A percentile compares a stretch with the other conserved stretches of the same genome.
Evolutionary conservation across 2,113 vertebrate species (phyloP).

Genomic region (Chrysemys picta): DNA sequence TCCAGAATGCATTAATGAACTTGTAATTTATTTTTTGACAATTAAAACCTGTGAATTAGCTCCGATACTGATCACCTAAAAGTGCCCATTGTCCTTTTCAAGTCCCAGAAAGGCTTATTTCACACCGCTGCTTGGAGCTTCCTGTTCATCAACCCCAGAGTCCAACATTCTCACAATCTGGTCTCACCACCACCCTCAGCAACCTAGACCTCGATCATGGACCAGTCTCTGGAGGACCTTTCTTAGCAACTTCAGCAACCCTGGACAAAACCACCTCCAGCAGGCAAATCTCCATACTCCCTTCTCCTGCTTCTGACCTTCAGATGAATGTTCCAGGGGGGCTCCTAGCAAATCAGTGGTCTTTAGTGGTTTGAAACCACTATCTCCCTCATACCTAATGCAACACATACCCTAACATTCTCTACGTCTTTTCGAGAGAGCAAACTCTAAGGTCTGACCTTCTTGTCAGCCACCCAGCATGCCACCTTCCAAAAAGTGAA

Average conservation of each 20-base stretch:
- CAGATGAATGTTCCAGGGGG: neutral
- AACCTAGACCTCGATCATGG: neutral
- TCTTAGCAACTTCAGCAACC: neutral
- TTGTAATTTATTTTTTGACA: neutral
- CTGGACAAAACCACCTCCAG: neutral
- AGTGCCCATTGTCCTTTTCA: neutral
- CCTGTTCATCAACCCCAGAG: neutral
- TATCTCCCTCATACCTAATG: neutral
- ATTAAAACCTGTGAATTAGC: neutral
- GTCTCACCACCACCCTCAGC: neutral
- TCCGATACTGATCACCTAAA: neutral
- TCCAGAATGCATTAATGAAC: neutral
- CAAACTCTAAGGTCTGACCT: neutral
- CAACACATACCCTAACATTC: neutral
- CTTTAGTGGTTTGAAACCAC: neutral
- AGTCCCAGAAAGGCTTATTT: neutral
- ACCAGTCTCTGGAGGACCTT: neutral
- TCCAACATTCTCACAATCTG: neutral
- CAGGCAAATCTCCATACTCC: neutral
- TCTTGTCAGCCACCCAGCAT: neutral
- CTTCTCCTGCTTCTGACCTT: neutral
- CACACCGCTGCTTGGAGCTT: neutral
- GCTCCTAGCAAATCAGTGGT: no score
- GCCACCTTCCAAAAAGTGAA: neutral
- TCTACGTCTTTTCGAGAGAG: neutral